A percentile compares a stretch with the other conserved stretches of the same genome.
phyloP scores from a whole-genome alignment of 2,797 vertebrate species.

The Halcyon leucocephala region DNA sequence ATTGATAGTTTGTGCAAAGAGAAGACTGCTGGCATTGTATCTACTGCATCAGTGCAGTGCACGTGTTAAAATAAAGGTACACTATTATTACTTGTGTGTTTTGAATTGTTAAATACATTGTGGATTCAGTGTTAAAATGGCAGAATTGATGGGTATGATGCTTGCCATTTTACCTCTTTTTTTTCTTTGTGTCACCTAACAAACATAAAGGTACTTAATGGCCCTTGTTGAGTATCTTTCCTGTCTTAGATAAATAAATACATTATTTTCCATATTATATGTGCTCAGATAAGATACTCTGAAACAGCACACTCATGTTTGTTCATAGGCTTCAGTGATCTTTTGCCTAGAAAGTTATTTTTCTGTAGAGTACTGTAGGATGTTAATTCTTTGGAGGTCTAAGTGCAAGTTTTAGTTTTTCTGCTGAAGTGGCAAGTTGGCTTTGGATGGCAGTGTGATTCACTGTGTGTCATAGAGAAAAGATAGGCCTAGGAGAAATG shows the following conservation, averaged over 20 bases:
- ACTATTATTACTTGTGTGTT: neutral
- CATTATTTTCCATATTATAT: neutral
- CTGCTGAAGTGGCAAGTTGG: neutral
- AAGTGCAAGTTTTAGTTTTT: neutral
- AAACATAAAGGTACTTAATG: neutral
- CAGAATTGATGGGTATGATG: neutral
- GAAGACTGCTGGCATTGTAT: slow-evolving; percentile 62
- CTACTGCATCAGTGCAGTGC: slow-evolving; percentile 52
- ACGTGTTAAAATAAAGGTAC: slow-evolving; percentile 73
- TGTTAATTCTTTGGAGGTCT: neutral
- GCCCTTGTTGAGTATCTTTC: neutral
- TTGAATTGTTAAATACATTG: neutral
- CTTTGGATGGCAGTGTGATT: neutral
- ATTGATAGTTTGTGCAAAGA: slow-evolving; percentile 51
- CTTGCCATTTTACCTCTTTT: neutral
- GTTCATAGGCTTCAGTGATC: neutral
- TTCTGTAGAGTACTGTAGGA: neutral
- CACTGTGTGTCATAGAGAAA: neutral
- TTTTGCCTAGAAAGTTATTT: neutral
- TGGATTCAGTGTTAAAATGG: neutral
- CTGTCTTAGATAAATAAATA: neutral
- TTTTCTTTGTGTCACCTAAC: neutral
- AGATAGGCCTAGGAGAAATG: neutral
- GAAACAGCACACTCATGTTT: neutral
- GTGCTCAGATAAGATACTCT: neutral